These are phyloP conservation scores for Cyaniris semiargus DNA, from an alignment of 2,888 invertebrate species.

Conservation along the genomic window DNA sequence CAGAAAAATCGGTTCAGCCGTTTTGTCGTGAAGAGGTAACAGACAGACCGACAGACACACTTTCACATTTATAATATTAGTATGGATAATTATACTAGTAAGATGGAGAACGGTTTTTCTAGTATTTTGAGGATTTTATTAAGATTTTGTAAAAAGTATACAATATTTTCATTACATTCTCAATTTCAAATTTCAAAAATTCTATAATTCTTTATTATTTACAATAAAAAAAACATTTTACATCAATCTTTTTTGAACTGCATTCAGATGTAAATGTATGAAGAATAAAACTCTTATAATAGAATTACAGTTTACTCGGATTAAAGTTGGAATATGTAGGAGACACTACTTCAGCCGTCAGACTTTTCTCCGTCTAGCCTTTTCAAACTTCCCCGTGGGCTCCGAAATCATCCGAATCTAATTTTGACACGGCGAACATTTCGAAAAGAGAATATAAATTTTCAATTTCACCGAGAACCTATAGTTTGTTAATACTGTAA, in stretches of 20 bases:
- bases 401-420: conserved; percentile 37
- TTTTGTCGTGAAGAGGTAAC: no score
- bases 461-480: conserved; percentile 11
- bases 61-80: no score
- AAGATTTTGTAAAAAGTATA: no score
- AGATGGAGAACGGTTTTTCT: no score
- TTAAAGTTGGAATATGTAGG: conserved; percentile 74
- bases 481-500: neutral
- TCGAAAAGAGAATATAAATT: conserved; percentile 25
- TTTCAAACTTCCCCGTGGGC: conserved; percentile 42
- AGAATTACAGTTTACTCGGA: conserved; percentile 59
- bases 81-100: no score
- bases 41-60: no score
- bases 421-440: conserved; percentile 33
- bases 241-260: neutral
- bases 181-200: no score
- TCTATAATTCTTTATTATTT: neutral
- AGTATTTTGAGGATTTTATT: no score
- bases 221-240: neutral
- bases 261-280: neutral
- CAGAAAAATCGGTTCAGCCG: no score
- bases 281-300: conserved; percentile 42
- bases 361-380: conserved; percentile 47
- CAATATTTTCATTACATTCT: no score
- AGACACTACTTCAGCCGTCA: conserved; percentile 51